A percentile compares a stretch with the other conserved stretches of the same genome.
These are phyloP conservation scores for Tetranychus urticae DNA, from an alignment of 1,140 invertebrate genomes.

Conservation along the genomic window DNA sequence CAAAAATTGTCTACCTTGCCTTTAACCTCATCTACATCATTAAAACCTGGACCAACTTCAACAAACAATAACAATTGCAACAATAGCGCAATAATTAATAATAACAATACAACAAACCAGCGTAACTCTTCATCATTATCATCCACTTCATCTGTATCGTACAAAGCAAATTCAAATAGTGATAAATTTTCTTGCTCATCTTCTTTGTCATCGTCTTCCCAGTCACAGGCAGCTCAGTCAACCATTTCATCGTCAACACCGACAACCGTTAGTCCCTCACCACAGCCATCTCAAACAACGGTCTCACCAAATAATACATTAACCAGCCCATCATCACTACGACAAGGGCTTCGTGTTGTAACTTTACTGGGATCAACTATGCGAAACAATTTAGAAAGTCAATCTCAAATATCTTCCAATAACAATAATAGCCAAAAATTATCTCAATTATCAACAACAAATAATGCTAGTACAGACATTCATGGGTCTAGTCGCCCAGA, in stretches of 20 bases:
- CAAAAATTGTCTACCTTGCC: conserved; percentile 27
- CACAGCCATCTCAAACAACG: too few species aligned
- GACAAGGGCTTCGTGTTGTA: not conserved
- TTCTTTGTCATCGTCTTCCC: too few species aligned
- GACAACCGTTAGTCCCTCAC: too few species aligned
- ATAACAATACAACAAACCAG: not conserved
- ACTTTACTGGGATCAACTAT: not conserved
- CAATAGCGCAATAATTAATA: not conserved
- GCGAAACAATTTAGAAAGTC: not conserved
- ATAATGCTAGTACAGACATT: not conserved
- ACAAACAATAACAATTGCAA: too few species aligned
- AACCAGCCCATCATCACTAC: not conserved
- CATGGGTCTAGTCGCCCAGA: conserved; percentile 10
- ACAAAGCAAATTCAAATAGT: too few species aligned
- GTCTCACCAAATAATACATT: not conserved
- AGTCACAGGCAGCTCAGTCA: too few species aligned
- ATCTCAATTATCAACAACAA: not conserved
- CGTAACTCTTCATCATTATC: not conserved
- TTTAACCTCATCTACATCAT: not conserved
- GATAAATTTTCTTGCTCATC: too few species aligned
- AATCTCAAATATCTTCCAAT: not conserved
- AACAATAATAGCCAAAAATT: not conserved
- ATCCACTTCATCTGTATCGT: not conserved
- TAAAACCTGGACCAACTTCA: too few species aligned
- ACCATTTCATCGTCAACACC: too few species aligned